phyloP scores from a whole-genome alignment of 2,888 invertebrate genomes.

The Himalopsyche tibetana region DNA sequence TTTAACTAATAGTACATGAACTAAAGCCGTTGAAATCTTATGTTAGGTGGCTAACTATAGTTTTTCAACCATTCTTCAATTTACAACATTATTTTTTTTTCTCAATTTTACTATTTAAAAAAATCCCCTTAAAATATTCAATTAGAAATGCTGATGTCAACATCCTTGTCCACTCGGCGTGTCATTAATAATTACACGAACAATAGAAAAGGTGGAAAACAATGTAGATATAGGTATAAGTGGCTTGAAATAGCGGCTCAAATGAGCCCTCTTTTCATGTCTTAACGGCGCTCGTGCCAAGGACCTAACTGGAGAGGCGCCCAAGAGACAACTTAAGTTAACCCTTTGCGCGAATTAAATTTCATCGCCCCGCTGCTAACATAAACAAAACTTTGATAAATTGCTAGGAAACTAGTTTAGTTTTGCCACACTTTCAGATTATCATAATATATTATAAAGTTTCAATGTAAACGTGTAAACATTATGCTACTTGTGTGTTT shows the following conservation, averaged over 20 bases:
- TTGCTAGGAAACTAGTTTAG: conserved; percentile 3
- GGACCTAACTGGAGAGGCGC: background rate
- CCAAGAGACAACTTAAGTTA: conserved; percentile 25
- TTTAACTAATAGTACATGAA: too few relatives aligned
- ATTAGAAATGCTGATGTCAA: background rate
- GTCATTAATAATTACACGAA: conserved; percentile 20
- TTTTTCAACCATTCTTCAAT: too few relatives aligned
- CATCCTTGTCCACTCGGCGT: background rate
- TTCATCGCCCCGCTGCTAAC: background rate
- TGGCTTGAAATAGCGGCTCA: conserved; percentile 10
- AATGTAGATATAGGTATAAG: conserved; percentile 14
- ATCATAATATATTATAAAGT: conserved; percentile 1
- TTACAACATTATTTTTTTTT: too few relatives aligned
- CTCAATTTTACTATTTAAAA: too few relatives aligned
- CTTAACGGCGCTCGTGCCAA: conserved; percentile 11
- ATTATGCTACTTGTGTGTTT: too few relatives aligned
- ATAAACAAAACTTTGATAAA: conserved; percentile 20
- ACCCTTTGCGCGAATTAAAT: conserved; percentile 24
- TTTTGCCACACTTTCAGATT: background rate
- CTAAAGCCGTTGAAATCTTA: too few relatives aligned
- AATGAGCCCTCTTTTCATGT: conserved; percentile 10
- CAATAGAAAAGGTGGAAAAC: background rate
- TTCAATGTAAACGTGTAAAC: too few relatives aligned
- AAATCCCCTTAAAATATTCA: background rate
- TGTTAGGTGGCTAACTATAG: too few relatives aligned